These are phyloP conservation scores for Plusia festucae DNA, from an alignment of 2,888 invertebrate genomes.

Conservation along the genomic window DNA sequence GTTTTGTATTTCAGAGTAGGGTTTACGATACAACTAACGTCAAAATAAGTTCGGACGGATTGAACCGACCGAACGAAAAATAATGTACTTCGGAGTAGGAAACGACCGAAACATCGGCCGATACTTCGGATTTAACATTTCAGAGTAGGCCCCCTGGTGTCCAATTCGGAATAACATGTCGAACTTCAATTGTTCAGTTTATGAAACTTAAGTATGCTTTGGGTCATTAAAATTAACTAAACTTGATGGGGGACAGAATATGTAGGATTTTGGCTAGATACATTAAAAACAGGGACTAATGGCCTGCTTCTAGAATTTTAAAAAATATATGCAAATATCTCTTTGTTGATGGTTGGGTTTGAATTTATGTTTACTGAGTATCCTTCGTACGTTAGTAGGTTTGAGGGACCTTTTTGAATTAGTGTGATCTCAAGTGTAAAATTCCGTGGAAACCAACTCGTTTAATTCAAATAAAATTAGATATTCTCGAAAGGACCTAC, in stretches of 20 bases:
- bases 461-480: constrained; percentile 1
- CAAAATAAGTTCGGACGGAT: too few relatives aligned
- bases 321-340: background rate
- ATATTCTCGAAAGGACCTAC: background rate
- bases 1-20: too few relatives aligned
- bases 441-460: background rate
- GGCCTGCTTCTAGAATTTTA: background rate
- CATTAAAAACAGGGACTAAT: background rate
- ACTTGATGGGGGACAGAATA: background rate
- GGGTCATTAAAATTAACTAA: too few relatives aligned
- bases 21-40: too few relatives aligned
- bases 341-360: background rate
- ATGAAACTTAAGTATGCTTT: too few relatives aligned
- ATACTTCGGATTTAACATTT: too few relatives aligned
- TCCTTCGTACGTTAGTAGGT: background rate
- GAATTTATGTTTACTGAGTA: background rate
- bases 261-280: background rate
- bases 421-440: background rate
- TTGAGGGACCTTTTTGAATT: constrained; percentile 2
- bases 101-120: too few relatives aligned
- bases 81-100: too few relatives aligned
- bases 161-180: too few relatives aligned
- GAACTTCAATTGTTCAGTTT: too few relatives aligned
- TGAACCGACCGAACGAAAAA: too few relatives aligned
- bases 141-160: too few relatives aligned